Evolutionary conservation across 2,797 vertebrate genomes (phyloP), one percentile per base, ranked within the genome.

Genomic region (Hoplostethus mediterraneus): DNA sequence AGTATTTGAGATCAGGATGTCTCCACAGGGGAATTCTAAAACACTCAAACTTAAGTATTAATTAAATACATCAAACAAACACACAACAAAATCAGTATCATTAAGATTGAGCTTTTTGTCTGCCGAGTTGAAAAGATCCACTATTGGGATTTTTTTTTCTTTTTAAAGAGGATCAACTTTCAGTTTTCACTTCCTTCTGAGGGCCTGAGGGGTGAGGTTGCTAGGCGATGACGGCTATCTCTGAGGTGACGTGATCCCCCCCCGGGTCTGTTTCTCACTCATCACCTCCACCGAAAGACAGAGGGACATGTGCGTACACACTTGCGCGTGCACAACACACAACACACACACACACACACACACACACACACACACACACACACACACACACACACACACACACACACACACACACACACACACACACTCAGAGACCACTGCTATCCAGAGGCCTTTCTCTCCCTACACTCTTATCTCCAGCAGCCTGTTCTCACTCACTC

Each of bases 401-500:
- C 68, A 69, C 71, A 58, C 82, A 65, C 71, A 61, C 49, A 66
- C 69, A 58, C 59, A 74, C 59, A 67, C 52, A 57, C 64, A 63
- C 57, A 78, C 71, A 77, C 21, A 53, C 16, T 25, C 53, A 73
- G 14, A 52, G 47, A 56, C 51, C 58, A 49, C 79, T 60, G 52
- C 72, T 79, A 74, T 87, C 79, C 81, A 67, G 81, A 79, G 77
- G 75, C 80, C 88, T 87, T 77, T 85, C 87, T 86, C 72, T 80
- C 71, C 9, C 82, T 73, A 56, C 44, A 47, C 71, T 88, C 83
- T 92, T 93, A 94, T 94, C 93, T 92, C 63, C 48, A 73, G 67
- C 70, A 86, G 87, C 73, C 91, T 93, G 91, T 92, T 94, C 91
- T 93, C 93, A 86, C 90, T 91, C 92, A 87, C 81, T 93, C 88